A percentile compares a stretch with the other conserved stretches of the same genome.
These are phyloP conservation scores for Caenorhabditis afra DNA, from an alignment of 2,888 invertebrate species.

Conservation along the genomic window DNA sequence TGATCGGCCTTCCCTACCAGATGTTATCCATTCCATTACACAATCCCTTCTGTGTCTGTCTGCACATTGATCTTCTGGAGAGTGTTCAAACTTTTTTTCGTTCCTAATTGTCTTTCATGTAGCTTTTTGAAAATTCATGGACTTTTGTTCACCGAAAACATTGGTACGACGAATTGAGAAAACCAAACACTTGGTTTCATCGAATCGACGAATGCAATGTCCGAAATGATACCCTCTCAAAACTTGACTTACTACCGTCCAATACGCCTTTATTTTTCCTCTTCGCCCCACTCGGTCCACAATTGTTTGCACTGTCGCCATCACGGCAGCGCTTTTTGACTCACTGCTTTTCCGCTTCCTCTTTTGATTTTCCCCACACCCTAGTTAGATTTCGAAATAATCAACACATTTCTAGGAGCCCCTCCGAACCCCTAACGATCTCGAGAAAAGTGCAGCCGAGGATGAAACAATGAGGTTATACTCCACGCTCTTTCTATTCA, in stretches of 20 bases:
- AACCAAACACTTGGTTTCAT: too few species aligned
- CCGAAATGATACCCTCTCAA: constrained; percentile 48
- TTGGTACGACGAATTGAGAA: too few species aligned
- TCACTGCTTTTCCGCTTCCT: constrained; percentile 38
- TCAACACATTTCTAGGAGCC: not conserved
- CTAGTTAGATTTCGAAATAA: constrained; percentile 24
- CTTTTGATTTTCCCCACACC: constrained; percentile 48
- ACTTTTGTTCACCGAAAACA: too few species aligned
- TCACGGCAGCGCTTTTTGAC: constrained; percentile 36
- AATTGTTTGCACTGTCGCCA: constrained; percentile 49
- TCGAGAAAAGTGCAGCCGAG: constrained; percentile 34
- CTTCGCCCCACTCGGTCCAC: constrained; percentile 43
- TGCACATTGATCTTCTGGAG: too few species aligned
- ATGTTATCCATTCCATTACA: too few species aligned
- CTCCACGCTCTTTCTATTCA: constrained; percentile 27
- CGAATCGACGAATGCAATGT: constrained; percentile 19
- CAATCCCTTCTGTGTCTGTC: too few species aligned
- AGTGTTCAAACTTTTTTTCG: too few species aligned
- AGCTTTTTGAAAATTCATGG: too few species aligned
- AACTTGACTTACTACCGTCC: constrained; percentile 31
- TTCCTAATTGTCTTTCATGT: too few species aligned
- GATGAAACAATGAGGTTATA: constrained; percentile 51
- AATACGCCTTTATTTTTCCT: constrained; percentile 37
- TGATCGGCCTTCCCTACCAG: too few species aligned
- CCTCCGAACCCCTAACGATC: constrained; percentile 14